These are phyloP conservation scores for Paramuricea clavata DNA, from an alignment of 92 coral and sea anemone species.

Conservation along the genomic window DNA sequence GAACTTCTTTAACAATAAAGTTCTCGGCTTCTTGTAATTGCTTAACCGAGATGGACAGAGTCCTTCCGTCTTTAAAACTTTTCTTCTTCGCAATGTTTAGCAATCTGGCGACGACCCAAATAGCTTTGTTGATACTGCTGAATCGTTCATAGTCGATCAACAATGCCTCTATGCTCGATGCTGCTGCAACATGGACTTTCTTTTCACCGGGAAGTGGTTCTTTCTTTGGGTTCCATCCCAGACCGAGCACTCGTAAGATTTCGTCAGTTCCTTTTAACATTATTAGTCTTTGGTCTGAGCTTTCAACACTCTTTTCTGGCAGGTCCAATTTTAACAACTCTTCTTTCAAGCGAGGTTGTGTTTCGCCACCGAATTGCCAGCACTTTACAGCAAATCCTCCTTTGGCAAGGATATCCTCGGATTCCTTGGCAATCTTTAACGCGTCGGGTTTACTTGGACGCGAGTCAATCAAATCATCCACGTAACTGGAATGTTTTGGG, in stretches of 20 bases:
- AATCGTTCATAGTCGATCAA: conserved; percentile 11
- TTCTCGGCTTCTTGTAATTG: too few relatives aligned
- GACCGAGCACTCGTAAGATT: conserved; percentile 68
- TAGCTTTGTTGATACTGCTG: too few relatives aligned
- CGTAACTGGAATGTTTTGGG: conserved; percentile 64
- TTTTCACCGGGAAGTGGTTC: conserved; percentile 28
- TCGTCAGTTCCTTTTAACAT: conserved; percentile 71
- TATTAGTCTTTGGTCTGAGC: conserved; percentile 16
- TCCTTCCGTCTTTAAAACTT: too few relatives aligned
- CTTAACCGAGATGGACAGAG: too few relatives aligned
- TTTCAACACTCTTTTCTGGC: conserved; percentile 29
- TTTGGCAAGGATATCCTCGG: conserved; percentile 37
- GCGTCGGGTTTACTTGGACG: conserved; percentile 49
- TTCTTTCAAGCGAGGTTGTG: not conserved
- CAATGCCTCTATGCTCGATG: not conserved
- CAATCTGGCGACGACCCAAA: too few relatives aligned
- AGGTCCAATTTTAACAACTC: not conserved
- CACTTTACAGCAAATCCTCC: conserved; percentile 21
- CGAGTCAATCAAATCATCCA: conserved; percentile 72
- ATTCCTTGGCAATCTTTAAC: conserved; percentile 51
- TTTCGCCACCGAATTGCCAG: conserved; percentile 38
- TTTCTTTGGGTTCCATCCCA: conserved; percentile 51
- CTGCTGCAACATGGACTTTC: not conserved
- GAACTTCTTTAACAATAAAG: too few relatives aligned
- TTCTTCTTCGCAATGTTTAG: too few relatives aligned